A percentile compares a stretch with the other conserved stretches of the same genome.
These are phyloP conservation scores for Parazoanthus swiftii DNA, from an alignment of 92 coral and sea anemone species.

Conservation along the genomic window DNA sequence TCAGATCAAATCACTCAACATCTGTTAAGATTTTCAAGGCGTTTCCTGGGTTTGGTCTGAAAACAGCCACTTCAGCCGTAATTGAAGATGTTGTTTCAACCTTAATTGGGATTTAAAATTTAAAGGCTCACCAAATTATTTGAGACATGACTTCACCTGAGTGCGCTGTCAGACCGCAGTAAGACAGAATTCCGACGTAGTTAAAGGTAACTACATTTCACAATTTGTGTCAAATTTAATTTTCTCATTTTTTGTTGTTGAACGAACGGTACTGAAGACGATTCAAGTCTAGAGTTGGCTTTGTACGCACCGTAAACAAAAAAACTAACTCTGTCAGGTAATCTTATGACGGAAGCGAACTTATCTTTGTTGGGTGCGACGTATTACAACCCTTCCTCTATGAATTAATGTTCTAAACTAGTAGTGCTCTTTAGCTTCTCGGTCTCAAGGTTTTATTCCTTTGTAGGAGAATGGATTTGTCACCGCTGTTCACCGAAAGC, in stretches of 20 bases:
- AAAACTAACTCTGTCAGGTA: not conserved
- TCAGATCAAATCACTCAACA: not conserved
- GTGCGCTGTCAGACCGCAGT: not conserved
- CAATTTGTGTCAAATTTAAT: not conserved
- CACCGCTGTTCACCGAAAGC: not conserved
- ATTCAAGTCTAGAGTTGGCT: conserved; percentile 1
- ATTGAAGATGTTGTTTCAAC: not conserved
- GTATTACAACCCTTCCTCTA: not conserved
- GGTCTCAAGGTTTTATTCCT: not conserved
- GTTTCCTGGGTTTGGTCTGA: conserved; percentile 11
- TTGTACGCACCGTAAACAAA: not conserved
- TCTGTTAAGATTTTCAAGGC: conserved; percentile 4
- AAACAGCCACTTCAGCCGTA: not conserved
- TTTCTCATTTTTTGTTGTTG: not conserved
- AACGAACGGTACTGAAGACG: not conserved
- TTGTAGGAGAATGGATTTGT: not conserved
- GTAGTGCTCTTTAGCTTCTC: not conserved
- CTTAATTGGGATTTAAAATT: conserved; percentile 23
- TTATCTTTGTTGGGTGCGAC: not conserved
- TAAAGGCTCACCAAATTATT: not conserved
- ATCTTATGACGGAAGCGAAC: not conserved
- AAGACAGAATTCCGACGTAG: not conserved
- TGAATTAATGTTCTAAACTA: not conserved
- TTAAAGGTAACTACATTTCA: not conserved
- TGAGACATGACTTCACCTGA: not conserved